A percentile compares a stretch with the other conserved stretches of the same genome.
These are phyloP conservation scores for Lycaon pictus DNA, from an alignment of 2,113 vertebrate species.

Conservation along the genomic window DNA sequence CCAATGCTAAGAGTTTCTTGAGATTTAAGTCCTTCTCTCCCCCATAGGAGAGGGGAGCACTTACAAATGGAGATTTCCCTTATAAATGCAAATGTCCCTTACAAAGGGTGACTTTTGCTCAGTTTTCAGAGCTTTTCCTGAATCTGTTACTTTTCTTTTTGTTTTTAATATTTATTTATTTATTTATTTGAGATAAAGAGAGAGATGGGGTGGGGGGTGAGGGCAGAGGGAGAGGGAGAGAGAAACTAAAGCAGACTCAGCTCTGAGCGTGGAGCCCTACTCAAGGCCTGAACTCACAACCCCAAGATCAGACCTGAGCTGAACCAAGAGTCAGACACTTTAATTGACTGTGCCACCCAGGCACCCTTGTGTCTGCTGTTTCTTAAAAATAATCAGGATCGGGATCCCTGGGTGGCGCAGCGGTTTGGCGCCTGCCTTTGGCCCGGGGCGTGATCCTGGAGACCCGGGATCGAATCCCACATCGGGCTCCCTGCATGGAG, in stretches of 20 bases:
- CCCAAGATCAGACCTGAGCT: neutral
- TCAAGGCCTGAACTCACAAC: neutral
- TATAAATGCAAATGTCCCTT: neutral
- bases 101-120: neutral
- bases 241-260: neutral
- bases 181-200: neutral
- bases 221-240: neutral
- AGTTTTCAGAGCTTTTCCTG: neutral
- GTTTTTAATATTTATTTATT: neutral
- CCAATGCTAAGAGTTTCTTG: neutral
- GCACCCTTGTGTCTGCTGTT: neutral
- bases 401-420: too few relatives aligned
- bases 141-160: neutral
- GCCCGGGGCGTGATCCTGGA: too few relatives aligned
- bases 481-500: too few relatives aligned
- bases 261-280: neutral
- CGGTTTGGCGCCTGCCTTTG: too few relatives aligned
- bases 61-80: neutral
- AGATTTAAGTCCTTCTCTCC: neutral
- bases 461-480: too few relatives aligned
- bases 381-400: neutral
- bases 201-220: neutral
- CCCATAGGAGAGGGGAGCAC: neutral
- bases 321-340: neutral
- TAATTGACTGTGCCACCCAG: neutral